phyloP scores from a whole-genome alignment of 1,140 invertebrate species.

The Nephotettix cincticeps region DNA sequence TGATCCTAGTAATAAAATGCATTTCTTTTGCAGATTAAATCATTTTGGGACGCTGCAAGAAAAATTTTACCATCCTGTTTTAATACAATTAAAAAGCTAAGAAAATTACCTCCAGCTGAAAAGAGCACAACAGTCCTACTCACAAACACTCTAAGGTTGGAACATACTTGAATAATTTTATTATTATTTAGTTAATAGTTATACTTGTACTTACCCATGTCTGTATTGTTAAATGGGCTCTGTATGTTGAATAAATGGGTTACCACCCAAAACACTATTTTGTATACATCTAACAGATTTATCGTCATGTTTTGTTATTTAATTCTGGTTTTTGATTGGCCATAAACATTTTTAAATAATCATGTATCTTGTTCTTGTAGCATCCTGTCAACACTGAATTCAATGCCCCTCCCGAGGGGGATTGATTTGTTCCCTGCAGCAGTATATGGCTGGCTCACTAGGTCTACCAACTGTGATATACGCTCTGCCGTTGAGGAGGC shows the following conservation, averaged over 20 bases:
- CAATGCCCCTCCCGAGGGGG: constrained; percentile 57
- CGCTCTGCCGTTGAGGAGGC: constrained; percentile 62
- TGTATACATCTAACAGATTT: too few species aligned
- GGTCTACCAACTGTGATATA: constrained; percentile 56
- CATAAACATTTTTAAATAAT: constrained; percentile 17
- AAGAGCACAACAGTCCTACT: constrained; percentile 66
- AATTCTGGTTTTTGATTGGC: too few species aligned
- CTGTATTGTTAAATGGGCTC: too few species aligned
- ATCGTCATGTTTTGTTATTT: too few species aligned
- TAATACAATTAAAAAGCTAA: constrained; percentile 67
- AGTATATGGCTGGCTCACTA: constrained; percentile 65
- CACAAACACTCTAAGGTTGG: constrained; percentile 62
- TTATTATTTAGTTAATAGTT: too few species aligned
- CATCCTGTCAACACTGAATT: constrained; percentile 59
- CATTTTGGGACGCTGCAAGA: constrained; percentile 76
- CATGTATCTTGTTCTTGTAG: constrained; percentile 46
- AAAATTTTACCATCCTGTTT: constrained; percentile 74
- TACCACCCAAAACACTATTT: too few species aligned
- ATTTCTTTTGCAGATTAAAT: constrained; percentile 53
- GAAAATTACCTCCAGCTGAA: constrained; percentile 67
- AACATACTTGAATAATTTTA: too few species aligned
- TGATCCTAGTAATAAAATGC: too few species aligned
- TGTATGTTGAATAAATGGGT: too few species aligned
- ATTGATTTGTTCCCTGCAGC: constrained; percentile 67
- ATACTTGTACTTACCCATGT: too few species aligned